phyloP scores from a whole-genome alignment of 2,888 invertebrate genomes.

The Cylindroiulus punctatus region DNA sequence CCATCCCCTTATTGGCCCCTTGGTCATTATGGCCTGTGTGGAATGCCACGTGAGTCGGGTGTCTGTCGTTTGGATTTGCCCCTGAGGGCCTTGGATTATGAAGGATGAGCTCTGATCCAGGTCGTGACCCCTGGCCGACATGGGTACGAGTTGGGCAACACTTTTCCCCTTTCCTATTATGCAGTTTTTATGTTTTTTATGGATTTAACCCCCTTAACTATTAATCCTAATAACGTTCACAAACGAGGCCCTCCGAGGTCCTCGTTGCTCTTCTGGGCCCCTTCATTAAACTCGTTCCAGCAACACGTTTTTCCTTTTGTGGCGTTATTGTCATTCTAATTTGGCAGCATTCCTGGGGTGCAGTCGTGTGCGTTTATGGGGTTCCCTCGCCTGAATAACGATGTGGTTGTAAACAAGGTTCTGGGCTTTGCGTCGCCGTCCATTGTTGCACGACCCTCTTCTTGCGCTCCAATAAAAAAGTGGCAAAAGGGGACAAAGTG shows the following conservation, averaged over 20 bases:
- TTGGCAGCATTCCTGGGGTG: neutral
- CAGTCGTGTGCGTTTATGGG: conserved; percentile 17
- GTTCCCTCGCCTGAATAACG: neutral
- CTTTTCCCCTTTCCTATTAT: neutral
- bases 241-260: neutral
- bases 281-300: neutral
- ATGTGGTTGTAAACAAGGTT: conserved; percentile 36
- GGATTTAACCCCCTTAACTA: neutral
- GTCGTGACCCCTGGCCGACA: neutral
- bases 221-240: neutral
- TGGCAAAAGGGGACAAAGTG: neutral
- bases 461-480: neutral
- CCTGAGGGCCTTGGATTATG: neutral
- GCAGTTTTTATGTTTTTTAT: neutral
- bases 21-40: conserved; percentile 12
- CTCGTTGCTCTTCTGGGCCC: neutral
- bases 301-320: neutral
- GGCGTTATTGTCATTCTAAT: neutral
- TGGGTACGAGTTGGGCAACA: neutral
- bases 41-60: conserved; percentile 26
- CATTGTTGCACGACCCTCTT: neutral
- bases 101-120: neutral
- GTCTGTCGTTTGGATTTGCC: neutral
- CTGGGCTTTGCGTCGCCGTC: neutral
- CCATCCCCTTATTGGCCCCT: neutral